Evolutionary conservation across 64 coral and sea anemone genomes (phyloP).

Genomic region (Stylophora pistillata): DNA sequence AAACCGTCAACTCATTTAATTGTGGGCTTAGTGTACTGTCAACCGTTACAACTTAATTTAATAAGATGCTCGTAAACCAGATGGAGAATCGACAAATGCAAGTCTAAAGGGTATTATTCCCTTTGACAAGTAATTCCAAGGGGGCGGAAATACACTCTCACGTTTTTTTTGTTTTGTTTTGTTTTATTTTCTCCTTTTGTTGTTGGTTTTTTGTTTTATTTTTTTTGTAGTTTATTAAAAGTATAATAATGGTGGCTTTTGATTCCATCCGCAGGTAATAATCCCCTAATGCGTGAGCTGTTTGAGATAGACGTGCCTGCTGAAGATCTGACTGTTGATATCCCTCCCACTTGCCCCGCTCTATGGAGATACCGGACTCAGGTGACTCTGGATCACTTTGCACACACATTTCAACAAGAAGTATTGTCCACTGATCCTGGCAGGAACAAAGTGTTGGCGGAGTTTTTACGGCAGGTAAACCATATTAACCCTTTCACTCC

Average conservation of each 20-base stretch:
- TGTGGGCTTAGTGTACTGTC: too few relatives aligned
- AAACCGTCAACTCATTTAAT: too few relatives aligned
- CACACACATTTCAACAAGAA: constrained; percentile 59
- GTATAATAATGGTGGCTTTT: neutral
- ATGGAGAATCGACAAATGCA: too few relatives aligned
- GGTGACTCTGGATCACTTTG: constrained; percentile 73
- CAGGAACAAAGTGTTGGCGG: constrained; percentile 52
- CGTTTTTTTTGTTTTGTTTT: too few relatives aligned
- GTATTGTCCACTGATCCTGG: constrained; percentile 39
- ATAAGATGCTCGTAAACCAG: too few relatives aligned
- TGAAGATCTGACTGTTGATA: constrained; percentile 28
- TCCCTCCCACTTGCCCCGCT: constrained; percentile 41
- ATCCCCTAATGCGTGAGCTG: constrained; percentile 72
- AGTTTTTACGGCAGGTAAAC: constrained; percentile 75
- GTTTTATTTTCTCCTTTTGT: too few relatives aligned
- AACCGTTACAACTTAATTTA: too few relatives aligned
- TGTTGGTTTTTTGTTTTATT: too few relatives aligned
- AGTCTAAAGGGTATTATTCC: too few relatives aligned
- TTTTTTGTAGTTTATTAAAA: too few relatives aligned
- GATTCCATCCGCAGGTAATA: constrained; percentile 16
- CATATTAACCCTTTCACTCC: neutral
- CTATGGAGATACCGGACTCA: constrained; percentile 68
- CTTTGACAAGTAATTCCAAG: too few relatives aligned
- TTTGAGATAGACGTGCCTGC: constrained; percentile 66
- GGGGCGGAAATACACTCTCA: too few relatives aligned